Evolutionary conservation across 2,888 invertebrate species (phyloP).

Genomic region (Latheticus oryzae): DNA sequence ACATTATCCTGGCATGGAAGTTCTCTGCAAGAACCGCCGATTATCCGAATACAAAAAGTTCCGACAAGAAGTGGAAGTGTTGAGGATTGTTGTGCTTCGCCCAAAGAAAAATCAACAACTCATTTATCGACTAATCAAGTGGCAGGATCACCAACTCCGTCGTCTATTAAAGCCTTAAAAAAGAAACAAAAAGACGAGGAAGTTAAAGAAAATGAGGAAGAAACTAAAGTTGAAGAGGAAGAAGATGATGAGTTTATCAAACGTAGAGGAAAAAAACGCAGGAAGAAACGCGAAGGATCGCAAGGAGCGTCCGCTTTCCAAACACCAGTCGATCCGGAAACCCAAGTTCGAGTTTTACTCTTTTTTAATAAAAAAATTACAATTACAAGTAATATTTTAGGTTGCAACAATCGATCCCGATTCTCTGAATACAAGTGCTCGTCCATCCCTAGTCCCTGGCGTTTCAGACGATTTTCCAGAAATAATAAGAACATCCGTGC

Average conservation of each 20-base stretch:
- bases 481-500: slow-evolving; percentile 2
- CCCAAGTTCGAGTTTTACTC: slow-evolving; percentile 63
- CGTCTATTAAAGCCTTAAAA: slow-evolving; percentile 34
- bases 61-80: slow-evolving; percentile 53
- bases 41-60: slow-evolving; percentile 59
- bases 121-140: slow-evolving; percentile 10
- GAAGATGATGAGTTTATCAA: slow-evolving; percentile 72
- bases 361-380: slow-evolving; percentile 4
- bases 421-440: slow-evolving; percentile 75
- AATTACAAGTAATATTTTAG: too few relatives aligned
- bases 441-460: slow-evolving; percentile 72
- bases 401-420: slow-evolving; percentile 63
- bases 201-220: slow-evolving; percentile 33
- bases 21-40: slow-evolving; percentile 63
- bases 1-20: slow-evolving; percentile 68
- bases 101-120: slow-evolving; percentile 17
- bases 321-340: slow-evolving; percentile 74
- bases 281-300: slow-evolving; percentile 64
- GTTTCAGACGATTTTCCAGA: slow-evolving; percentile 53
- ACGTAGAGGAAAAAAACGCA: slow-evolving; percentile 68
- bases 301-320: slow-evolving; percentile 60
- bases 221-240: slow-evolving; percentile 66
- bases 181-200: slow-evolving; percentile 31
- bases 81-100: slow-evolving; percentile 45
- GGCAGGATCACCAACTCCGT: slow-evolving; percentile 16